Evolutionary conservation across 2,113 vertebrate species (phyloP).

Genomic region (Xyrauchen texanus): DNA sequence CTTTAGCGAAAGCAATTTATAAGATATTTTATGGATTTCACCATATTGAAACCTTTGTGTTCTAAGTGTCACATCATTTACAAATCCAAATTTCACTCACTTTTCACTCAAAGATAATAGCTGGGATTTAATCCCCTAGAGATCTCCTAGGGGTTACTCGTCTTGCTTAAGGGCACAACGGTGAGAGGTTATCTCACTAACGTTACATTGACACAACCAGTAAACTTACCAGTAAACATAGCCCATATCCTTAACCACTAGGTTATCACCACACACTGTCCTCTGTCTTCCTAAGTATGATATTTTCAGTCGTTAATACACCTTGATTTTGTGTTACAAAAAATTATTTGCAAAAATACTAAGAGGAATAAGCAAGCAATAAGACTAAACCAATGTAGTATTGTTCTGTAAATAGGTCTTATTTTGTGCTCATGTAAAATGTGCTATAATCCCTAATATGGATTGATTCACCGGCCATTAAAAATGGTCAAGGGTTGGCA

Average conservation of each 20-base stretch:
- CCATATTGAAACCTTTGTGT: too few species aligned
- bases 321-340: conserved; percentile 10
- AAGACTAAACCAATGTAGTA: conserved; percentile 56
- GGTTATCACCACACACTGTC: conserved; percentile 22
- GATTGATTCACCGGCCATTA: neutral
- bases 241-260: conserved; percentile 5
- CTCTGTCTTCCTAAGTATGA: conserved; percentile 43
- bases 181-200: too few species aligned
- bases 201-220: neutral
- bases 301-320: neutral
- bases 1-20: too few species aligned
- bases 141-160: neutral
- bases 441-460: conserved; percentile 24
- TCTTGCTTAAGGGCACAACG: too few species aligned
- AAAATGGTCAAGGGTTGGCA: neutral
- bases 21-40: too few species aligned
- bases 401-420: conserved; percentile 59
- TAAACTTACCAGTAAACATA: conserved; percentile 1
- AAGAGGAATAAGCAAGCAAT: conserved; percentile 59
- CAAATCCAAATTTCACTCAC: too few species aligned
- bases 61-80: too few species aligned
- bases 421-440: conserved; percentile 40
- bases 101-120: conserved; percentile 1
- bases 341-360: neutral
- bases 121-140: neutral